Base-by-base conservation (phyloP, 2,888 invertebrate species). In the Dryobotodes eremita region DNA sequence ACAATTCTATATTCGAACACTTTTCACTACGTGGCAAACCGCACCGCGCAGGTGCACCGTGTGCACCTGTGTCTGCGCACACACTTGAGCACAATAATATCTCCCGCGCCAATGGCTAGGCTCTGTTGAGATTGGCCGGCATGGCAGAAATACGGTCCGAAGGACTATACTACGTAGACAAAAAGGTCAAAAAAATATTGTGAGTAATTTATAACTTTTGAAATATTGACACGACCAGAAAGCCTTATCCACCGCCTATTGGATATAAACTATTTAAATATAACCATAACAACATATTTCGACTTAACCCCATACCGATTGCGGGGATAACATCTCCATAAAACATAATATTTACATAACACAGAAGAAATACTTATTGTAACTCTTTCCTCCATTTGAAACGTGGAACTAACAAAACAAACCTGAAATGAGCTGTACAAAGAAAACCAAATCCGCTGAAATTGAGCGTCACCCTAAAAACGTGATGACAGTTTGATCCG, bases 401-500 rank as follows among this genome's bases (percentile, higher is more conserved):
- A 61, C 31, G 55, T 31, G 26, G 15, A 59, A 36, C 36, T 48
- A 73, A 70, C 50, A 85, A 85, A 81, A 86, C 70, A 0, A 31
- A 71, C 57, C 42, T 55, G 62, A 78, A 83, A 72, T 59, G 65
- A 55, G 42, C 26, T 74, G 57, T 69, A 71, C n/a, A 84, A 87
- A 87, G 78, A 72, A 79, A 68, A 65, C 26, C 42, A 71, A 87
- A 85, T 79, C 82, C 85, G 50, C 4, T 42, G 75, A 46, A 82
- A 82, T 87, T 73, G 87, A 77, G 78, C 64, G 57, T 50, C 64
- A 55, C 74, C 82, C 75, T 65, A 77, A 82, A 84, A 86, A 87
- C 87, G 85, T 87, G 87, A 86, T 82, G 77, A 75, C 71, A 46
- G 75, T 76, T 77, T 85, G 79, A 86, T 86, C 77, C 75, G 4